Evolutionary conservation across 1,140 invertebrate species (phyloP).

Genomic region (Stenopsyche tienmushanensis): DNA sequence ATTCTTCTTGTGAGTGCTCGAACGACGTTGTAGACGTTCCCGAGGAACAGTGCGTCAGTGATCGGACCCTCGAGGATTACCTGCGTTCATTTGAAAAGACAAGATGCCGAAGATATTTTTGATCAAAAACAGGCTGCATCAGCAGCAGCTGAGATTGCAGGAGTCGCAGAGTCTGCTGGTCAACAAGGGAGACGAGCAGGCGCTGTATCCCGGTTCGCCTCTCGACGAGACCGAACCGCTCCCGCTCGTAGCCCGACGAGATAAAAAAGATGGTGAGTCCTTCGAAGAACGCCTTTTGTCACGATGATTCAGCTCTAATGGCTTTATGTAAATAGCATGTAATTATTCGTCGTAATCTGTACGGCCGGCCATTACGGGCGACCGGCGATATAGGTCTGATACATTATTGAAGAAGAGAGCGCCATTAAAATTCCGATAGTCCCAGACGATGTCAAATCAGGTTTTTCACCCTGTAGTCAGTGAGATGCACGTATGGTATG

Average conservation of each 20-base stretch:
- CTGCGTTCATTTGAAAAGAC: conserved; percentile 14
- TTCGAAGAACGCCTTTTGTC: neutral
- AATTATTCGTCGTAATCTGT: conserved; percentile 23
- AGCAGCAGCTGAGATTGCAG: conserved; percentile 79
- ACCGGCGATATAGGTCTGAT: neutral
- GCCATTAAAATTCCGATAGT: conserved; percentile 40
- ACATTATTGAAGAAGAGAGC: conserved; percentile 14
- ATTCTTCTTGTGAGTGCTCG: no score
- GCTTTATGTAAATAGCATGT: neutral
- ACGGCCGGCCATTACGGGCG: neutral
- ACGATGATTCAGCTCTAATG: no score
- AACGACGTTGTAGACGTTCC: no score
- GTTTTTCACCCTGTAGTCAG: conserved; percentile 35
- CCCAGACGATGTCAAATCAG: conserved; percentile 37
- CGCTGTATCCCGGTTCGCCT: conserved; percentile 53
- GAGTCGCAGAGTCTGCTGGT: conserved; percentile 72
- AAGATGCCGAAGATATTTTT: conserved; percentile 89
- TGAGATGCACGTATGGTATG: neutral
- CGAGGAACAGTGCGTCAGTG: no score
- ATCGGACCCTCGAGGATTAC: neutral
- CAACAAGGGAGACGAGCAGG: conserved; percentile 53
- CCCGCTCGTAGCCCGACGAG: conserved; percentile 60
- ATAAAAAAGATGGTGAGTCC: conserved; percentile 52
- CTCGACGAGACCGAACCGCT: conserved; percentile 56
- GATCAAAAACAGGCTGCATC: conserved; percentile 83